These are phyloP conservation scores for Trichogramma pretiosum DNA, from an alignment of 1,140 invertebrate genomes.

Conservation along the genomic window DNA sequence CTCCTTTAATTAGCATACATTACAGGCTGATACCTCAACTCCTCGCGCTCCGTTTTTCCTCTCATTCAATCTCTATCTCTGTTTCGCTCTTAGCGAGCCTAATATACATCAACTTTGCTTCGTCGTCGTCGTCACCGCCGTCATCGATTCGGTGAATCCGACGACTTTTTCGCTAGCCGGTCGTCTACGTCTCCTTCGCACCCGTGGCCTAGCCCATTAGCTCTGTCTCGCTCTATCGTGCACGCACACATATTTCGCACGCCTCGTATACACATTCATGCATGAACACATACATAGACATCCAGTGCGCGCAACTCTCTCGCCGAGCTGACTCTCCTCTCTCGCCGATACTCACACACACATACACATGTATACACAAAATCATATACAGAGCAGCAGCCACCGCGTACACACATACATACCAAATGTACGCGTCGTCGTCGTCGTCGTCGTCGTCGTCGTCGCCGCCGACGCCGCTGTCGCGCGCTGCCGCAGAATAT, in stretches of 20 bases:
- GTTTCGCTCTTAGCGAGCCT: background rate
- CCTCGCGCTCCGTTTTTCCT: background rate
- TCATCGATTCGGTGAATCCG: background rate
- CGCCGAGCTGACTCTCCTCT: no score
- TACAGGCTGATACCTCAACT: background rate
- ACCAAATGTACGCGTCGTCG: no score
- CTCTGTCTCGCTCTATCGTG: background rate
- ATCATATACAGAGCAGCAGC: no score
- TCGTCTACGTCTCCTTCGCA: background rate
- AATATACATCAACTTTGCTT: background rate
- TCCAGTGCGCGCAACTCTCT: no score
- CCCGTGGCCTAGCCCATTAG: background rate
- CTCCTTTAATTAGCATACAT: background rate
- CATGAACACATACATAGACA: no score
- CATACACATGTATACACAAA: no score
- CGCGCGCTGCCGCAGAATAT: no score
- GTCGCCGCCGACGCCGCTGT: no score
- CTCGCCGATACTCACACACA: no score
- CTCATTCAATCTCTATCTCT: background rate
- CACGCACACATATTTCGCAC: background rate
- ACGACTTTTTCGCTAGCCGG: background rate
- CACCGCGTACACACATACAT: no score
- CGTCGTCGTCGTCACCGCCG: background rate
- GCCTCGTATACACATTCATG: no score
- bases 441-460: no score